Conservation (phyloP, 1,140 invertebrate genomes). For the Rhysida immarginata region DNA sequence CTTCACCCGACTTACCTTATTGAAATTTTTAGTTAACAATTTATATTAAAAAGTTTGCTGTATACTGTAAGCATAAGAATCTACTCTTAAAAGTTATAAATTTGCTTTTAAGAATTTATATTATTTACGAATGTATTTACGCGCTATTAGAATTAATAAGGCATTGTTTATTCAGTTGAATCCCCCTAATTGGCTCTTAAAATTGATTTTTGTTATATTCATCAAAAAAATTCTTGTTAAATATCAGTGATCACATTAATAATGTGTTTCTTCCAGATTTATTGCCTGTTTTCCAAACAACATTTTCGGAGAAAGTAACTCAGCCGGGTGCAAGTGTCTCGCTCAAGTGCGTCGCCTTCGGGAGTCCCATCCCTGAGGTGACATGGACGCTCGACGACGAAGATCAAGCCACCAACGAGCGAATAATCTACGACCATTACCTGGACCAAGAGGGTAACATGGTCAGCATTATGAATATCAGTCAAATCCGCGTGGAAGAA, state of each 20-base stretch:
- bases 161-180: no score
- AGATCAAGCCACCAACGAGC: constrained; percentile 34
- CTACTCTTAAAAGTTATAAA: no score
- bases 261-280: not conserved
- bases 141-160: no score
- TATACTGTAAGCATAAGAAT: no score
- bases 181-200: no score
- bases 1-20: no score
- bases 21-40: no score
- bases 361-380: constrained; percentile 15
- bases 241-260: no score
- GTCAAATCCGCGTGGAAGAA: constrained; percentile 60
- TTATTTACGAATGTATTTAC: no score
- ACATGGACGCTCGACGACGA: constrained; percentile 17
- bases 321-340: constrained; percentile 11
- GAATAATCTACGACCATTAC: constrained; percentile 36
- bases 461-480: constrained; percentile 40
- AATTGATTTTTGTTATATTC: not conserved
- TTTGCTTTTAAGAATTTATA: no score
- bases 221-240: no score
- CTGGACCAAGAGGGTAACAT: constrained; percentile 73
- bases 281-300: not conserved
- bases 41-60: no score
- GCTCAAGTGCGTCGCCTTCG: constrained; percentile 16
- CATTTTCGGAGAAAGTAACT: constrained; percentile 5